Evolutionary conservation across 2,888 invertebrate species (phyloP).

Genomic region (Muschampia plurimacula): DNA sequence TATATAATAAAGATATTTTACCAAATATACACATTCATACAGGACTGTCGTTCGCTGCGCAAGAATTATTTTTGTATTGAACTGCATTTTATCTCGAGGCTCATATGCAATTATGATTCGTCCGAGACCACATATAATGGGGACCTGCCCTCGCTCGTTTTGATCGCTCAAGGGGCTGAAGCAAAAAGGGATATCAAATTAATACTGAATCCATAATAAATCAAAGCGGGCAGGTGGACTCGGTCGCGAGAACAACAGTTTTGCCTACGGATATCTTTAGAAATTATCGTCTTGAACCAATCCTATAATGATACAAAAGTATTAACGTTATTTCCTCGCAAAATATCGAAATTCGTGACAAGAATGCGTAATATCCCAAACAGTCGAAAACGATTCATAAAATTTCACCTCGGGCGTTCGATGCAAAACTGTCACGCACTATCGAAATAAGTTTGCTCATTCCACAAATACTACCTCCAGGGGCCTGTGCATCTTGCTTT

Average conservation of each 20-base stretch:
- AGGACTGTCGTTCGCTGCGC: conserved; percentile 34
- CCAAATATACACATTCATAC: background rate
- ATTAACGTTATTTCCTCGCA: conserved; percentile 44
- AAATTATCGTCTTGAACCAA: conserved; percentile 75
- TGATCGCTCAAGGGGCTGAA: conserved; percentile 81
- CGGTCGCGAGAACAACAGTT: conserved; percentile 73
- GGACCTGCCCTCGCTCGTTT: conserved; percentile 69
- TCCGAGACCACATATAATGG: conserved; percentile 81
- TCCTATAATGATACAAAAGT: conserved; percentile 48
- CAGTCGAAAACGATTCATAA: conserved; percentile 51
- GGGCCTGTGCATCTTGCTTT: background rate
- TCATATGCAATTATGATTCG: conserved; percentile 83
- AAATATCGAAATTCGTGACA: conserved; percentile 51
- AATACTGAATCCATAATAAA: conserved; percentile 86
- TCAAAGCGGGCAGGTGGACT: conserved; percentile 83
- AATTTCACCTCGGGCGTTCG: conserved; percentile 47
- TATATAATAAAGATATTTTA: background rate
- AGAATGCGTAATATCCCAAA: conserved; percentile 66
- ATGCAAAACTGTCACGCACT: conserved; percentile 41
- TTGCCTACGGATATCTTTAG: conserved; percentile 80
- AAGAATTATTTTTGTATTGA: conserved; percentile 67
- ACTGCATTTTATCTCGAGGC: conserved; percentile 73
- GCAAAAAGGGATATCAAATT: conserved; percentile 86
- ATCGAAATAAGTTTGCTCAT: conserved; percentile 37
- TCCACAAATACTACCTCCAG: conserved; percentile 13